Base-by-base conservation (phyloP, 1,140 invertebrate species). In the Bombus consobrinus region DNA sequence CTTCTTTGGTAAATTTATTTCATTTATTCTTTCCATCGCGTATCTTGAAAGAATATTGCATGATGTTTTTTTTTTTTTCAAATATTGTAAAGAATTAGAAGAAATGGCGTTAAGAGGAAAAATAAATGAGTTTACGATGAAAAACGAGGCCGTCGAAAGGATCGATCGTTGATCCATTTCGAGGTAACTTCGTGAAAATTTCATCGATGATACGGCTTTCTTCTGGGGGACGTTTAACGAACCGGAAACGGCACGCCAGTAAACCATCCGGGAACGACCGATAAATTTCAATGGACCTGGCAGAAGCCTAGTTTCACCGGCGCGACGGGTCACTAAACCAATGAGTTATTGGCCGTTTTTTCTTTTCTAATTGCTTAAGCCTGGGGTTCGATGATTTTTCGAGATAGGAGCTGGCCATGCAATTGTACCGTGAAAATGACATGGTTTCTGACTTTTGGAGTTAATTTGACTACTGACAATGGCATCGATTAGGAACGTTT, bases 251-350 rank as follows among this genome's bases (percentile, higher is more conserved):
- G 6, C 15, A 18, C 28, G 22, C 8, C 25, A 37, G 72, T 86
- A 75, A 91, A 82, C 74, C 84, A 88, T 69, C 69, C 73, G 57
- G 77, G 76, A 90, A 85, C n/a, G 34, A 86, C 41, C 77, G 57
- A 87, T 88, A 87, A 74, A 62, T 43, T 66, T 85, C 72, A 57
- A 73, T 4, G 43, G 41, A 69, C 25, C 71, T 28, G 41, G 3
- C 22, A 32, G 41, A 72, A 85, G 64, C 66, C 75, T 85, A 80
- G 86, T 90, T 90, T 90, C 68, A 28, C 73, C 34, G 12, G 41
- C 18, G 47, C 47, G 47, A 75, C 39, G 77, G 85, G 37, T 87
- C 88, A 87, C 62, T 89, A 74, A 89, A 72, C 80, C 41, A 15
- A n/a, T 68, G 28, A 85, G 37, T 88, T 75, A 82, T 80, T 72